Percentiles rank a stretch among this genome's conserved stretches.
Conservation (phyloP, 2,797 vertebrate genomes). For the Pelobates cultripes region DNA sequence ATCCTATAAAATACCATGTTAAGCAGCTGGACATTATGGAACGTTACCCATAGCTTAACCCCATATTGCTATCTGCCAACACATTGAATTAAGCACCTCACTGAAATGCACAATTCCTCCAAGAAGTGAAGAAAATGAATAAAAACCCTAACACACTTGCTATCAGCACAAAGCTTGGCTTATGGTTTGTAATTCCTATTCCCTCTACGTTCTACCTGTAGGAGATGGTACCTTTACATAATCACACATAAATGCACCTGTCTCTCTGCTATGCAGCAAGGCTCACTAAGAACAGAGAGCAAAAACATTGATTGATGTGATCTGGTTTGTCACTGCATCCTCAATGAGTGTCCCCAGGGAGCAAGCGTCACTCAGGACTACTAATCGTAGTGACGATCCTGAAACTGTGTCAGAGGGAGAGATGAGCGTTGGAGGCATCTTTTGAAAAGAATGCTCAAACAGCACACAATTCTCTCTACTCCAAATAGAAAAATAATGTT, state of each 20-base stretch:
- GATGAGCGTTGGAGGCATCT: conserved; percentile 13
- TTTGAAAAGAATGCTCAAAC: neutral
- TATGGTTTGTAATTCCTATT: too few relatives aligned
- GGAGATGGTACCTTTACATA: conserved; percentile 3
- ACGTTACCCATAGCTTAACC: too few relatives aligned
- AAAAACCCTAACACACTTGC: neutral
- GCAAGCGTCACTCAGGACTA: conserved; percentile 35
- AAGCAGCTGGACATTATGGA: too few relatives aligned
- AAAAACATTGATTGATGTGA: conserved; percentile 34
- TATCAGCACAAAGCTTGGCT: neutral
- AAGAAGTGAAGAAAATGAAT: too few relatives aligned
- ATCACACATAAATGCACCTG: conserved; percentile 20
- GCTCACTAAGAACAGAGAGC: conserved; percentile 6
- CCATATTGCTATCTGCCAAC: too few relatives aligned
- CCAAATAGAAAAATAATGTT: too few relatives aligned
- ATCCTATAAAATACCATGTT: too few relatives aligned
- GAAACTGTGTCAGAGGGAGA: conserved; percentile 29
- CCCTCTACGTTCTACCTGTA: neutral
- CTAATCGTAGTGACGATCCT: conserved; percentile 45
- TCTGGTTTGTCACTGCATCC: conserved; percentile 46
- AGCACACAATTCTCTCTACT: neutral
- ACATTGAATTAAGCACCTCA: too few relatives aligned
- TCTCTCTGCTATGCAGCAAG: neutral
- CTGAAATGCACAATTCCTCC: too few relatives aligned
- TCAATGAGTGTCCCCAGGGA: conserved; percentile 43